Evolutionary conservation across 2,888 invertebrate species (phyloP).

Genomic region (Trichogramma evanescens): DNA sequence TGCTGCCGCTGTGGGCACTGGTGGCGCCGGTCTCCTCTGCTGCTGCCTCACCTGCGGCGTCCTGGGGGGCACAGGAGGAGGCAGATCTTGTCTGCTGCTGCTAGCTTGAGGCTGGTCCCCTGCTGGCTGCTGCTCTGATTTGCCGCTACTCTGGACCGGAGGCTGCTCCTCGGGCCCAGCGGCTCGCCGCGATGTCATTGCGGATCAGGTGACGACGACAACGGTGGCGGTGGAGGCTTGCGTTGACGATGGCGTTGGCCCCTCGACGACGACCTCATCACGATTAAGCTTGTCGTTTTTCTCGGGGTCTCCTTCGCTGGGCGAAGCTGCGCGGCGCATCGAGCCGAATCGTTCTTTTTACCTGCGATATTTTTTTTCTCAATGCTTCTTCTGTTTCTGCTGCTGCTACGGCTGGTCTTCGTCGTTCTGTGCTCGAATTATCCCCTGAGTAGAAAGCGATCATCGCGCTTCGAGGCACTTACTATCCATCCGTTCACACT

Average conservation of each 20-base stretch:
- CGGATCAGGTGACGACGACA: conserved; percentile 25
- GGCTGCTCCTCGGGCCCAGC: conserved; percentile 39
- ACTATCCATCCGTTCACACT: neutral
- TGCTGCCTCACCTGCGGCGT: conserved; percentile 33
- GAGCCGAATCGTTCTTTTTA: neutral
- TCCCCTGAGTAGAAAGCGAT: neutral
- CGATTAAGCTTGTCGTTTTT: neutral
- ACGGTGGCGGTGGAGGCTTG: conserved; percentile 1
- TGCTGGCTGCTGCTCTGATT: conserved; percentile 27
- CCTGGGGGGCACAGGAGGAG: conserved; percentile 29
- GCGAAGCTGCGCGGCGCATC: conserved; percentile 6
- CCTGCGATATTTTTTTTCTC: neutral
- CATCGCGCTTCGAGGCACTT: neutral
- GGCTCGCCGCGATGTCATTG: conserved; percentile 45
- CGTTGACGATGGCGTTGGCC: conserved; percentile 3
- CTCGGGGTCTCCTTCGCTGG: neutral
- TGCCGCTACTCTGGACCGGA: conserved; percentile 42
- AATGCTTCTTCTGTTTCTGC: neutral
- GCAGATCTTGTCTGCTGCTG: conserved; percentile 18
- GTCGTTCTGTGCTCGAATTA: too few relatives aligned
- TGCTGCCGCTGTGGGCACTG: neutral
- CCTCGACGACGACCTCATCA: neutral
- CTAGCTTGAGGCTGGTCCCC: too few relatives aligned
- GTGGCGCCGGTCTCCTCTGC: conserved; percentile 8
- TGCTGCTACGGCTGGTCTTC: neutral